A percentile compares a stretch with the other conserved stretches of the same genome.
These are phyloP conservation scores for Chymomyza amoena DNA, from an alignment of 2,888 invertebrate species.

Conservation along the genomic window DNA sequence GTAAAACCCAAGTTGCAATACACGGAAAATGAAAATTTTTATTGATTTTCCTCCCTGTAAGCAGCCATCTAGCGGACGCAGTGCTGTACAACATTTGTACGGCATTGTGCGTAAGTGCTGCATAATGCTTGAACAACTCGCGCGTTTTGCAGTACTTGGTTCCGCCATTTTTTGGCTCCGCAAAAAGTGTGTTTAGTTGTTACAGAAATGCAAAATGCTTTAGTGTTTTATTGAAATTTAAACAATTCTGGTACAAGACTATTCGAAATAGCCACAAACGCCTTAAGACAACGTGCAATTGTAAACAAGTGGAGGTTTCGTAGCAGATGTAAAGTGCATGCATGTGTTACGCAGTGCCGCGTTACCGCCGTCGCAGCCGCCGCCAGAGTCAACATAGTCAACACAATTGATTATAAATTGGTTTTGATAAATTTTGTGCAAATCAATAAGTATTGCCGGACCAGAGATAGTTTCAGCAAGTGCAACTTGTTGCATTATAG, in stretches of 20 bases:
- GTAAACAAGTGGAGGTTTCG: neutral
- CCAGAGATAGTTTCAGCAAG: neutral
- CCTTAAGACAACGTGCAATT: neutral
- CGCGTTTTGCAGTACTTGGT: conserved; percentile 9
- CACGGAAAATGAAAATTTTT: conserved; percentile 74
- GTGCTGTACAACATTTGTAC: conserved; percentile 33
- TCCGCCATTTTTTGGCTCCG: conserved; percentile 68
- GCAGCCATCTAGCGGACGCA: conserved; percentile 51
- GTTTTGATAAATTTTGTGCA: conserved; percentile 28
- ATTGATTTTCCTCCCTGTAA: conserved; percentile 75
- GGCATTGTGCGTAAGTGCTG: conserved; percentile 5
- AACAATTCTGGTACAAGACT: neutral
- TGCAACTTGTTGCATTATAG: conserved; percentile 10
- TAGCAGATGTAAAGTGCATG: conserved; percentile 32
- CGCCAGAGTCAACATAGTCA: conserved; percentile 13
- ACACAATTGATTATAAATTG: conserved; percentile 28
- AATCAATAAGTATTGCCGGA: conserved; percentile 27
- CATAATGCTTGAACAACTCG: neutral
- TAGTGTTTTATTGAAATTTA: neutral
- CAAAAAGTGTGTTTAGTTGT: conserved; percentile 32
- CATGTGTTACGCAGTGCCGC: conserved; percentile 63
- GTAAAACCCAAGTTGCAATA: conserved; percentile 51
- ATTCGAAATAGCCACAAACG: neutral
- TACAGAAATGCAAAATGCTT: conserved; percentile 32
- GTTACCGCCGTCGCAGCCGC: conserved; percentile 43